Conservation (phyloP, 2,113 vertebrate genomes). For the Chloroceryle aenea region DNA sequence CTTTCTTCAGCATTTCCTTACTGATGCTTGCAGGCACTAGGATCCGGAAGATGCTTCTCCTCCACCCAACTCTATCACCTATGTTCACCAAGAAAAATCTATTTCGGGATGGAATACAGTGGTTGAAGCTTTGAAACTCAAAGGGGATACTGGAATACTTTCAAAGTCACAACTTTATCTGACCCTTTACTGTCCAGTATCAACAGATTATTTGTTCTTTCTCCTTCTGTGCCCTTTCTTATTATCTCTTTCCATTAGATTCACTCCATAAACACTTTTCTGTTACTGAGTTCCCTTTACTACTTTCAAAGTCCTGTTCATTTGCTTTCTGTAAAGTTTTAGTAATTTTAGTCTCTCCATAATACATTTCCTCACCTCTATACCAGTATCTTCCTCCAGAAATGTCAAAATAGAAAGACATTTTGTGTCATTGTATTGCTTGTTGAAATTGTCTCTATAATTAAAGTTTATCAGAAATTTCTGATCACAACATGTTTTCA, state of each 20-base stretch:
- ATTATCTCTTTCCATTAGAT: neutral
- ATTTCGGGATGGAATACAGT: neutral
- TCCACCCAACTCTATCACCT: neutral
- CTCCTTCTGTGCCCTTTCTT: neutral
- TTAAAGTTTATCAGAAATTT: neutral
- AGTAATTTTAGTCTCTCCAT: neutral
- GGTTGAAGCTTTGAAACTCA: neutral
- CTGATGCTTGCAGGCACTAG: neutral
- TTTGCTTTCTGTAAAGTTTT: neutral
- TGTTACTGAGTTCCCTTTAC: neutral
- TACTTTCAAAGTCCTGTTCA: neutral
- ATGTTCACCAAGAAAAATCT: neutral
- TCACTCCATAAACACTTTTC: neutral
- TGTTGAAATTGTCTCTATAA: neutral
- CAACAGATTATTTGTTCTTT: neutral
- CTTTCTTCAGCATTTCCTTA: neutral
- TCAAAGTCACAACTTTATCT: neutral
- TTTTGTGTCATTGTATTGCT: neutral
- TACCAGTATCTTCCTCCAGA: neutral
- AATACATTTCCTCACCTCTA: neutral
- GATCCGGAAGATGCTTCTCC: neutral
- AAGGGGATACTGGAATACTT: neutral
- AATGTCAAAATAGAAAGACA: neutral
- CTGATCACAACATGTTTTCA: neutral
- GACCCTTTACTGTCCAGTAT: neutral